phyloP scores from a whole-genome alignment of 2,113 vertebrate species.

The Hippolais icterina region DNA sequence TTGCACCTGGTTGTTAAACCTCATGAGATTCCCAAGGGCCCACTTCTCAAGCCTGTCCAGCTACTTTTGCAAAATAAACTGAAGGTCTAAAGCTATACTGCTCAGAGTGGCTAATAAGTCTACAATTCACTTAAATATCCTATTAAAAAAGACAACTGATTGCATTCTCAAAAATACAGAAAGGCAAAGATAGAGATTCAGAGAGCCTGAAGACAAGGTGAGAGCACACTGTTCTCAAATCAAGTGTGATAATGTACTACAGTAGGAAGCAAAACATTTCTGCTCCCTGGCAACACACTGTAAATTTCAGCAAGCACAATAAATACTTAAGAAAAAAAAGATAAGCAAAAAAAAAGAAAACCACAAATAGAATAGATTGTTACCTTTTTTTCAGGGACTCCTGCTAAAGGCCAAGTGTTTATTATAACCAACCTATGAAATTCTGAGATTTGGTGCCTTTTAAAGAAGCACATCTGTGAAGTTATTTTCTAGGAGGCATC shows the following conservation, averaged over 20 bases:
- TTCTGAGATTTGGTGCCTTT: neutral
- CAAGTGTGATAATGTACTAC: neutral
- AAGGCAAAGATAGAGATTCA: neutral
- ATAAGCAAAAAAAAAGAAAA: neutral
- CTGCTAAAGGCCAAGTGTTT: neutral
- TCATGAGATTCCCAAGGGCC: neutral
- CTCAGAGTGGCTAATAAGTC: neutral
- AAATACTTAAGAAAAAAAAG: neutral
- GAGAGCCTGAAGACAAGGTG: neutral
- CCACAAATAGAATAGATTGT: neutral
- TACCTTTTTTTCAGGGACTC: neutral
- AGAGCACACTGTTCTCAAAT: neutral
- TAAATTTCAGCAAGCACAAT: neutral
- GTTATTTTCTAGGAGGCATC: neutral
- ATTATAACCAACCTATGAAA: neutral
- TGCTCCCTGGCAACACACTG: neutral
- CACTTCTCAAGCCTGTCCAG: neutral
- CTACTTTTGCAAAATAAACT: neutral
- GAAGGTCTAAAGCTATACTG: neutral
- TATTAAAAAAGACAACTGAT: neutral
- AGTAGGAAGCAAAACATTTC: neutral
- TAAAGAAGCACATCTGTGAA: neutral
- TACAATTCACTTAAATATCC: neutral
- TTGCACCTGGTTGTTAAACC: neutral
- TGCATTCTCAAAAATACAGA: neutral